Percentiles rank a stretch among this genome's conserved stretches.
These are phyloP conservation scores for Telenomus remus DNA, from an alignment of 1,140 invertebrate genomes.

Conservation along the genomic window DNA sequence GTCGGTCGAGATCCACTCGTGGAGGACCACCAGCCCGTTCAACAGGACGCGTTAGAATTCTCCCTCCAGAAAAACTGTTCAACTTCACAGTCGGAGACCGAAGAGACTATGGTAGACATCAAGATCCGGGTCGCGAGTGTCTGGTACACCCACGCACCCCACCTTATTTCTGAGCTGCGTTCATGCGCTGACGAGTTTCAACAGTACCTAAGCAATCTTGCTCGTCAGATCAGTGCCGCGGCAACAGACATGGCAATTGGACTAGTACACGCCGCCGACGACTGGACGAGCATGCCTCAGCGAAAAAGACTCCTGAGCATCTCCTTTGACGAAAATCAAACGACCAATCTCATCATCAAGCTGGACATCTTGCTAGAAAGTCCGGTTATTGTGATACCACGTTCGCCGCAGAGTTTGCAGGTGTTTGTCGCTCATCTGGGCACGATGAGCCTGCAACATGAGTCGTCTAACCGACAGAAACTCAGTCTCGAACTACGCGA, in stretches of 20 bases:
- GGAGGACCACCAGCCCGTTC: slow-evolving; percentile 71
- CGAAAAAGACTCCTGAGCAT: slow-evolving; percentile 69
- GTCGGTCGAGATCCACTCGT: slow-evolving; percentile 86
- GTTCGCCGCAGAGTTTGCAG: slow-evolving; percentile 84
- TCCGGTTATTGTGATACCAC: slow-evolving; percentile 91
- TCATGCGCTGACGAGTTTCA: slow-evolving; percentile 84
- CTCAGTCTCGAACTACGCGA: slow-evolving; percentile 84
- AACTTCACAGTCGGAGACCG: slow-evolving; percentile 29
- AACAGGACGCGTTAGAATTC: slow-evolving; percentile 69
- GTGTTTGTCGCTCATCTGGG: slow-evolving; percentile 96
- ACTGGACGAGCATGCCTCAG: slow-evolving; percentile 67
- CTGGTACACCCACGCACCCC: slow-evolving; percentile 93
- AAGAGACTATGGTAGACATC: slow-evolving; percentile 68
- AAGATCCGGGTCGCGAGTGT: slow-evolving; percentile 90
- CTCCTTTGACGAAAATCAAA: slow-evolving; percentile 55
- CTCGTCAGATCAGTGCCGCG: slow-evolving; percentile 88
- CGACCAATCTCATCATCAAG: slow-evolving; percentile 67
- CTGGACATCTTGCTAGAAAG: slow-evolving; percentile 89
- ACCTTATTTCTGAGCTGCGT: slow-evolving; percentile 89
- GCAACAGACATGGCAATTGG: slow-evolving; percentile 96
- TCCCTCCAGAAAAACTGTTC: slow-evolving; percentile 63
- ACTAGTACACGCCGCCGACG: slow-evolving; percentile 84
- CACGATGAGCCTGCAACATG: slow-evolving; percentile 83
- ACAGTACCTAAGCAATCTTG: slow-evolving; percentile 83
- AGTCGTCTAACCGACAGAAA: slow-evolving; percentile 71